Percentiles rank a stretch among this genome's conserved stretches.
These are phyloP conservation scores for Alectura lathami DNA, from an alignment of 2,113 vertebrate genomes.

Conservation along the genomic window DNA sequence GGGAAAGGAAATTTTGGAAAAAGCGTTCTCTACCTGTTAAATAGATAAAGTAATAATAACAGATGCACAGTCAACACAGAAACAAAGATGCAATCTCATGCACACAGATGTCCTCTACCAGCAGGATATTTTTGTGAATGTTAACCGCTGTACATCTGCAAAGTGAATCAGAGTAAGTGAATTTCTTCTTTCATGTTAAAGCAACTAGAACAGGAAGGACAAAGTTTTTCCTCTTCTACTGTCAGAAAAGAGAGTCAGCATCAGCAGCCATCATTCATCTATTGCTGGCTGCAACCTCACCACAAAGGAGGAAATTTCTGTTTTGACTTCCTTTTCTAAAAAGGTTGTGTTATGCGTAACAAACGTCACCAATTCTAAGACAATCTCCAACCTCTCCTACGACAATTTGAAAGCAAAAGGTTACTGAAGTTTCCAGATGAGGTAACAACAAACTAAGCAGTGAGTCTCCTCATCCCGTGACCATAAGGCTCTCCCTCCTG, in stretches of 20 bases:
- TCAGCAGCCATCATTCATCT: background rate
- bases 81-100: conserved; percentile 26
- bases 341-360: background rate
- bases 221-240: conserved; percentile 35
- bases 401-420: background rate
- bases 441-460: background rate
- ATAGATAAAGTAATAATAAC: conserved; percentile 41
- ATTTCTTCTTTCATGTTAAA: conserved; percentile 63
- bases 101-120: conserved; percentile 40
- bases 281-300: background rate
- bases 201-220: conserved; percentile 57
- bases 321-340: background rate
- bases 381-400: background rate
- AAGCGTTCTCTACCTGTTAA: background rate
- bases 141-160: conserved; percentile 17
- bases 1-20: background rate
- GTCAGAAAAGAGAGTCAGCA: conserved; percentile 24
- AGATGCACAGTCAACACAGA: conserved; percentile 16
- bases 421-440: background rate
- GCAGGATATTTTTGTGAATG: background rate
- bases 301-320: conserved; percentile 39
- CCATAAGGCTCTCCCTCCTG: background rate
- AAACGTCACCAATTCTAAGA: background rate
- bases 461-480: background rate
- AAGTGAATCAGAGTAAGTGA: conserved; percentile 56